Evolutionary conservation across 2,797 vertebrate species (phyloP).

Genomic region (Phoebastria nigripes): DNA sequence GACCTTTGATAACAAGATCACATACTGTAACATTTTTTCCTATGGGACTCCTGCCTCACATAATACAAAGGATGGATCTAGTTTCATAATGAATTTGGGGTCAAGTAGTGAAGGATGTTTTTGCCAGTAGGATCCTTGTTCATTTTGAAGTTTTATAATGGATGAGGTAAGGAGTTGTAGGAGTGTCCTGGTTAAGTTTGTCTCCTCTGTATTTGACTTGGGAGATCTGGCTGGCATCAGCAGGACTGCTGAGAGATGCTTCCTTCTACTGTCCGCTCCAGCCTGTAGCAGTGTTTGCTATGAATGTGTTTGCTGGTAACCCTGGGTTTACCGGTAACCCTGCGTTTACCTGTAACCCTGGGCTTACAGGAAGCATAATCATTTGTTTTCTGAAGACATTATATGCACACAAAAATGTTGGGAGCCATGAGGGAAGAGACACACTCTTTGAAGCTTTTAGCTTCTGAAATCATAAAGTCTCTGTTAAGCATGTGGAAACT

Average conservation of each 20-base stretch:
- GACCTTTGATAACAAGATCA: background rate
- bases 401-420: background rate
- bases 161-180: background rate
- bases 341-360: background rate
- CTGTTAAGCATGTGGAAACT: background rate
- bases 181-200: background rate
- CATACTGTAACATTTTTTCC: background rate
- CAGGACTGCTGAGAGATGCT: background rate
- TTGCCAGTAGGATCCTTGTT: background rate
- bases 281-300: background rate
- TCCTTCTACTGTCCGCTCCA: background rate
- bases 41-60: background rate
- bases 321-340: background rate
- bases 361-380: background rate
- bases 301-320: background rate
- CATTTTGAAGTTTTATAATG: background rate
- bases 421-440: background rate
- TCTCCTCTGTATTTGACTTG: background rate
- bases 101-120: background rate
- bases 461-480: conserved; percentile 2
- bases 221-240: background rate
- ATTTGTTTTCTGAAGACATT: background rate
- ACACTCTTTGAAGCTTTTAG: background rate
- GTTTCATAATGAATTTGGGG: background rate
- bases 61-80: background rate